These are phyloP conservation scores for Misgurnus anguillicaudatus DNA, from an alignment of 2,113 vertebrate species.

Conservation along the genomic window DNA sequence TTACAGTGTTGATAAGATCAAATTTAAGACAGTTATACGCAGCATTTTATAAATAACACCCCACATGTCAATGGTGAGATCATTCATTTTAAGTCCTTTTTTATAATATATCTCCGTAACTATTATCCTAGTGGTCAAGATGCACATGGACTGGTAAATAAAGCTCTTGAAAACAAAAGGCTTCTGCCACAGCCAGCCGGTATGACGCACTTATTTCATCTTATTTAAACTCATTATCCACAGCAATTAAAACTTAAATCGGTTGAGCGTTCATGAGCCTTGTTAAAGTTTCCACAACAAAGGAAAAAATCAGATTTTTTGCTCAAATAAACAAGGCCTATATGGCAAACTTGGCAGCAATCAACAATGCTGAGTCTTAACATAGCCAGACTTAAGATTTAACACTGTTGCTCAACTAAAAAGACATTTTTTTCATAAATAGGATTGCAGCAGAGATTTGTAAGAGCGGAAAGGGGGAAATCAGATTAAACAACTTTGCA, in stretches of 20 bases:
- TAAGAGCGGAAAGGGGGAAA: constrained; percentile 20
- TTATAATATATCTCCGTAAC: neutral
- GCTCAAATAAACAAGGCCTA: constrained; percentile 68
- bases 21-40: too few species aligned
- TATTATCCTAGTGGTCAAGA: neutral
- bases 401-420: constrained; percentile 56
- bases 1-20: too few species aligned
- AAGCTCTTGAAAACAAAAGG: constrained; percentile 58
- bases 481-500: neutral
- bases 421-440: constrained; percentile 56
- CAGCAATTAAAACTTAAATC: constrained; percentile 76
- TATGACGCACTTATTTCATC: constrained; percentile 69
- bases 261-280: constrained; percentile 62
- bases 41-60: too few species aligned
- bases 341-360: constrained; percentile 62
- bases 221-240: constrained; percentile 72
- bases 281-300: constrained; percentile 60
- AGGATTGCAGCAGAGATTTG: constrained; percentile 31
- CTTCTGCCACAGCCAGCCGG: constrained; percentile 58
- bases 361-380: constrained; percentile 57
- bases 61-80: neutral
- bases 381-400: neutral
- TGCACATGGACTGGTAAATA: constrained; percentile 52
- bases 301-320: constrained; percentile 61
- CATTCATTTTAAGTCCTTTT: constrained; percentile 12